Evolutionary conservation across 2,797 vertebrate genomes (phyloP).

Genomic region (Podarcis lilfordi): DNA sequence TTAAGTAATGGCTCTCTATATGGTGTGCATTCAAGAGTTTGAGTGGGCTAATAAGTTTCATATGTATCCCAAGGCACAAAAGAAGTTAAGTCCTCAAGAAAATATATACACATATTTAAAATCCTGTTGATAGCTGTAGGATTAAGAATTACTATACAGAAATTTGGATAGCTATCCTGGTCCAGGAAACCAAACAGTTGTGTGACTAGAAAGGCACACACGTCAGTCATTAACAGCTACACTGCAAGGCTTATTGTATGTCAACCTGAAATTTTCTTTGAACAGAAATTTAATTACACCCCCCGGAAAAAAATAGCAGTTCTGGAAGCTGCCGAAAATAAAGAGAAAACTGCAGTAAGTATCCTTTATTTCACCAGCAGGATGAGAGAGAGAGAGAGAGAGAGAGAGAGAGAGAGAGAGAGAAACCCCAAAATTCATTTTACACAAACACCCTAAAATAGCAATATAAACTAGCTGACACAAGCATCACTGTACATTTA

Average conservation of each 20-base stretch:
- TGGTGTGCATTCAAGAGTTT: conserved; percentile 11
- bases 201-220: conserved; percentile 54
- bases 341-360: not conserved
- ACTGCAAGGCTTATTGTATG: conserved; percentile 20
- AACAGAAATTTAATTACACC: conserved; percentile 12
- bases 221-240: conserved; percentile 31
- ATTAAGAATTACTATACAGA: conserved; percentile 20
- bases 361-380: conserved; percentile 38
- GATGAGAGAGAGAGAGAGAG: conserved; percentile 50
- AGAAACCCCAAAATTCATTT: conserved; percentile 40
- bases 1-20: conserved; percentile 9
- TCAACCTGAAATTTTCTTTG: conserved; percentile 31
- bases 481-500: conserved; percentile 69
- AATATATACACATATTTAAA: conserved; percentile 29
- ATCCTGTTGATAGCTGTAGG: conserved; percentile 17
- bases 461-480: conserved; percentile 66
- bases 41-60: conserved; percentile 15
- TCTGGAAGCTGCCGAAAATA: conserved; percentile 3
- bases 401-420: conserved; percentile 48
- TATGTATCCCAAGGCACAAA: conserved; percentile 65
- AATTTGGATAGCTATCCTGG: conserved; percentile 19
- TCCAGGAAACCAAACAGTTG: conserved; percentile 29
- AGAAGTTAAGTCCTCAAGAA: conserved; percentile 48
- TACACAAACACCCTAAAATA: conserved; percentile 65
- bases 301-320: not conserved